Evolutionary conservation across 2,888 invertebrate species (phyloP).

Genomic region (Galerucella nymphaeae): DNA sequence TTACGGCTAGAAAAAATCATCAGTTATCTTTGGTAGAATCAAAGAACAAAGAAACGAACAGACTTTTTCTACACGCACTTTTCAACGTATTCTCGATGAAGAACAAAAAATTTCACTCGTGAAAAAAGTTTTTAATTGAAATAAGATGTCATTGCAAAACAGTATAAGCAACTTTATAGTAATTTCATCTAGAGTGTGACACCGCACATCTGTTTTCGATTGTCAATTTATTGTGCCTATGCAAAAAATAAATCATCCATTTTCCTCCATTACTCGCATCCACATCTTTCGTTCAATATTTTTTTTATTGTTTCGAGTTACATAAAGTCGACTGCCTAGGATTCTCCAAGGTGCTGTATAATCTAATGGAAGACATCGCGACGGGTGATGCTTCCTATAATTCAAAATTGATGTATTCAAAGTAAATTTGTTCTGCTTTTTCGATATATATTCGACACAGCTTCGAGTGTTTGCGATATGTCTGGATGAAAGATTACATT

Average conservation of each 20-base stretch:
- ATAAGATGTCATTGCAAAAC: too few species aligned
- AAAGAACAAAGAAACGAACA: background rate
- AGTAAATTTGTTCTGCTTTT: slow-evolving; percentile 16
- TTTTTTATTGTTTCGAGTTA: background rate
- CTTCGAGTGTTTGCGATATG: background rate
- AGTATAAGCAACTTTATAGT: too few species aligned
- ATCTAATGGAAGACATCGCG: slow-evolving; percentile 18
- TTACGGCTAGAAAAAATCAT: background rate
- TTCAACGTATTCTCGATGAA: too few species aligned
- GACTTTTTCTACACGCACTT: too few species aligned
- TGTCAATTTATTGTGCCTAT: background rate
- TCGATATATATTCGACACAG: slow-evolving; percentile 14
- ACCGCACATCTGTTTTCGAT: too few species aligned
- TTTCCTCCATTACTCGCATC: background rate
- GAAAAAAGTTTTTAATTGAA: too few species aligned
- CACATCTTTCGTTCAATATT: background rate
- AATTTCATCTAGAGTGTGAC: too few species aligned
- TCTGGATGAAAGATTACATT: slow-evolving; percentile 11
- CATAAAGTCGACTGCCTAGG: background rate
- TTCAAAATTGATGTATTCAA: slow-evolving; percentile 21
- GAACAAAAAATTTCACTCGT: background rate
- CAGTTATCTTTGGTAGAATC: background rate
- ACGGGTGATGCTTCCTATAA: slow-evolving; percentile 14
- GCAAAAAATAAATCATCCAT: background rate
- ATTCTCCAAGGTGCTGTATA: slow-evolving; percentile 3